Evolutionary conservation across 37 sponge, comb jelly and placozoan genomes (phyloP).

Genomic region (Eunapius fragilis): DNA sequence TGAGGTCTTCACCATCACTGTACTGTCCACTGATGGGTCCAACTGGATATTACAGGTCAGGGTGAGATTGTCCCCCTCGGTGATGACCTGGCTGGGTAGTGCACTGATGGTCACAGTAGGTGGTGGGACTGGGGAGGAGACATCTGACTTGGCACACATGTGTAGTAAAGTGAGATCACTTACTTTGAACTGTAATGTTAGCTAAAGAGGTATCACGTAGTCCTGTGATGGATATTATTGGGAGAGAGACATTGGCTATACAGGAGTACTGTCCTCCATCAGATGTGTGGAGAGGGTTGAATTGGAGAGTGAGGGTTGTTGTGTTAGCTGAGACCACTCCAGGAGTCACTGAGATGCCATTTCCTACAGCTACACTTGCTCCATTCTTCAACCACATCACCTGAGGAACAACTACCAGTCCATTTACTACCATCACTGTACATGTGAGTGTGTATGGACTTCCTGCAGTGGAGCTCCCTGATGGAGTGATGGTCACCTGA

Average conservation of each 20-base stretch:
- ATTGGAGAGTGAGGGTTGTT: slow-evolving; percentile 2
- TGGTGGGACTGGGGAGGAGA: slow-evolving; percentile 12
- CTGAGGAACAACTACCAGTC: neutral
- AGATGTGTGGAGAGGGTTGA: slow-evolving; percentile 25
- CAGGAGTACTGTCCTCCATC: slow-evolving; percentile 51
- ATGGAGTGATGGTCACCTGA: neutral
- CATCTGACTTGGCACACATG: neutral
- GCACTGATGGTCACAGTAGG: slow-evolving; percentile 1
- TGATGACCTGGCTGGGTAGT: neutral
- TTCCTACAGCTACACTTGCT: neutral
- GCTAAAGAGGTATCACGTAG: neutral
- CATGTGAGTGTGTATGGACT: slow-evolving; percentile 5
- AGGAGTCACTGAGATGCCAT: neutral
- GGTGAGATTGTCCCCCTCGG: neutral
- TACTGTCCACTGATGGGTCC: neutral
- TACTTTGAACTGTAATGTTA: slow-evolving; percentile 26
- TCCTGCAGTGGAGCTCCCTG: neutral
- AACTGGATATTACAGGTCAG: neutral
- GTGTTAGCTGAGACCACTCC: neutral
- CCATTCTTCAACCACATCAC: slow-evolving; percentile 2
- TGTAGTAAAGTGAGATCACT: neutral
- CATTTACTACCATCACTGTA: slow-evolving; percentile 21
- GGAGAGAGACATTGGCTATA: slow-evolving; percentile 15
- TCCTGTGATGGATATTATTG: neutral
- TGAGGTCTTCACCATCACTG: no score